Evolutionary conservation across 2,797 vertebrate species (phyloP), one percentile per base, ranked within the genome.

Genomic region (Triplophysa bombifrons): DNA sequence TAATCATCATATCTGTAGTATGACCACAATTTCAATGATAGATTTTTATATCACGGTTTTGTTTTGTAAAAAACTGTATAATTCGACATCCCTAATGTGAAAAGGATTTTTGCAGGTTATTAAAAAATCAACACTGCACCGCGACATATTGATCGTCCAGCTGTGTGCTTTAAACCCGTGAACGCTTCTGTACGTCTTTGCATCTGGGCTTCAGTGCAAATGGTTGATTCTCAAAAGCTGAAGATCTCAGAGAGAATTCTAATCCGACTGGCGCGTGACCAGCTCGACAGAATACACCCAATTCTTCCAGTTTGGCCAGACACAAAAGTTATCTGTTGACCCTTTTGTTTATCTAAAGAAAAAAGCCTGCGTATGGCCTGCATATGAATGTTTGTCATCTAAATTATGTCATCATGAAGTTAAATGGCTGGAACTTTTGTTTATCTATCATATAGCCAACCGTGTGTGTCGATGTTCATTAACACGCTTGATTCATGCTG

Each of bases 231-330:
- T 17, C 64, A 68, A 55, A 53, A 56, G 27, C 64, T 50, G 38
- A 56, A 74, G 17, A 44, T 60, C 44, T 10, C 63, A 68, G n/a
- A 76, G 38, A 63, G 80, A 67, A 51, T 64, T 75, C 44, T 53
- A 65, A 71, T 72, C 70, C 30, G 74, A 65, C 70, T 80, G 61
- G 76, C 68, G 55, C 22, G 14, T 64, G 72, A 72, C 78, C 72
- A 75, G 63, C 68, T 72, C 16, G 34, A 34, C 30, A 76, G 51
- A 66, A 56, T 65, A 67, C 2, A 22, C 22, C 53, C 53, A 6
- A 30, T 68, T 30, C 38, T 53, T 8, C 38, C 14, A 27, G 46
- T 22, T 51, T 74, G 11, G 4, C 38, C 34, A 72, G 20, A 46
- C 14, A 44, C n/a, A 17, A 0, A 3, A 20, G 74, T 46, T 58